A percentile compares a stretch with the other conserved stretches of the same genome.
Evolutionary conservation across 35 echinoderm and acorn worm genomes (phyloP).

Genomic region (Eucidaris tribuloides): DNA sequence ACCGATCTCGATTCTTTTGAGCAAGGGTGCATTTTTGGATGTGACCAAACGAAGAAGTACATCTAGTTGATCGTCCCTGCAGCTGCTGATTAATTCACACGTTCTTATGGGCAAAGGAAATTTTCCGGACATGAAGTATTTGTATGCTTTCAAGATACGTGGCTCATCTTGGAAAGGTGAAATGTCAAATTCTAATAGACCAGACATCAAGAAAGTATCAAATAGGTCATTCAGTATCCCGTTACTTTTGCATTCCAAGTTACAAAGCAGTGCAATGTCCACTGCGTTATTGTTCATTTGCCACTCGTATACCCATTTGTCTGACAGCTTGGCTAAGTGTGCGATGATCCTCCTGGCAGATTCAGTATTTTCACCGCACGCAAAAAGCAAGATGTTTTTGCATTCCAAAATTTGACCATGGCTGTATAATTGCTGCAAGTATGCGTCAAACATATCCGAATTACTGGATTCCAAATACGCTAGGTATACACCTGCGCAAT

Average conservation of each 20-base stretch:
- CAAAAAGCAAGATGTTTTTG: conserved; percentile 22
- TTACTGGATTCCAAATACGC: background rate
- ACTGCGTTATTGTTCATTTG: background rate
- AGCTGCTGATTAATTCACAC: background rate
- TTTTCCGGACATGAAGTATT: background rate
- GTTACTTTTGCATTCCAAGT: conserved; percentile 20
- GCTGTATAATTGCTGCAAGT: background rate
- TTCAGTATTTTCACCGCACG: background rate
- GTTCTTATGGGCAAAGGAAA: background rate
- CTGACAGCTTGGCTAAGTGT: background rate
- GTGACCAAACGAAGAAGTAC: background rate
- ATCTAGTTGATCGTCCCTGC: background rate
- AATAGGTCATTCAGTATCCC: conserved; percentile 6
- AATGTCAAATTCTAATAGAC: background rate
- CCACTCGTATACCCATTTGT: background rate
- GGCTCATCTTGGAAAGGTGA: background rate
- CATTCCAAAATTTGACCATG: background rate
- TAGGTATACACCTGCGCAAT: background rate
- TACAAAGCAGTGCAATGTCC: background rate
- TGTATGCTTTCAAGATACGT: background rate
- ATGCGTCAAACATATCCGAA: background rate
- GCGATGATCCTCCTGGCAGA: conserved; percentile 3
- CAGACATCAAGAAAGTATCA: background rate
- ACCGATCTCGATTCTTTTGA: background rate
- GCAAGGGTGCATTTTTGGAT: background rate